Evolutionary conservation across 2,888 invertebrate genomes (phyloP).

Genomic region (Rhaphigaster nebulosa): DNA sequence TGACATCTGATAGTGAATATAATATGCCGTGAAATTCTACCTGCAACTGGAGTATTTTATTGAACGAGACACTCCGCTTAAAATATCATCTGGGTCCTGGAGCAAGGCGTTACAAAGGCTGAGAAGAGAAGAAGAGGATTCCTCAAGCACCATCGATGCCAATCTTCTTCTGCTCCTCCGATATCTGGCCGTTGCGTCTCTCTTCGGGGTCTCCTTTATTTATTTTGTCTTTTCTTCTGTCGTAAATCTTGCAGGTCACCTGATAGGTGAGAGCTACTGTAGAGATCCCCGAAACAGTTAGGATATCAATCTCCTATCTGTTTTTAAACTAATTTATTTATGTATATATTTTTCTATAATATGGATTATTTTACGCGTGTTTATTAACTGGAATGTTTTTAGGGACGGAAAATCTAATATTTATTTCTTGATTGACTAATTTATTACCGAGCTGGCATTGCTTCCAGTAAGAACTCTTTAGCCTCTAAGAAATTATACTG

Average conservation of each 20-base stretch:
- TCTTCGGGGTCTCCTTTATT: neutral
- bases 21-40: neutral
- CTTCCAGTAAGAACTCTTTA: no score
- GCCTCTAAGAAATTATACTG: no score
- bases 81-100: neutral
- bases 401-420: neutral
- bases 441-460: no score
- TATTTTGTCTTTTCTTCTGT: neutral
- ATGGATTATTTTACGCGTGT: no score
- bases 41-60: neutral
- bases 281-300: neutral
- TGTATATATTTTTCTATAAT: no score
- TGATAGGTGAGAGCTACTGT: neutral
- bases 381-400: no score
- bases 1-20: no score
- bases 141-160: constrained; percentile 14
- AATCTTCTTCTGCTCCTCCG: constrained; percentile 13
- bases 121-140: neutral
- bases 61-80: neutral
- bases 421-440: neutral
- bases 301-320: neutral
- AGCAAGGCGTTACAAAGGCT: neutral
- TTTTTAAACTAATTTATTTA: no score
- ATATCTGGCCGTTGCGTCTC: neutral
- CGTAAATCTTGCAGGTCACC: neutral